Evolutionary conservation across 2,888 invertebrate species (phyloP).

Genomic region (Agelastica alni): DNA sequence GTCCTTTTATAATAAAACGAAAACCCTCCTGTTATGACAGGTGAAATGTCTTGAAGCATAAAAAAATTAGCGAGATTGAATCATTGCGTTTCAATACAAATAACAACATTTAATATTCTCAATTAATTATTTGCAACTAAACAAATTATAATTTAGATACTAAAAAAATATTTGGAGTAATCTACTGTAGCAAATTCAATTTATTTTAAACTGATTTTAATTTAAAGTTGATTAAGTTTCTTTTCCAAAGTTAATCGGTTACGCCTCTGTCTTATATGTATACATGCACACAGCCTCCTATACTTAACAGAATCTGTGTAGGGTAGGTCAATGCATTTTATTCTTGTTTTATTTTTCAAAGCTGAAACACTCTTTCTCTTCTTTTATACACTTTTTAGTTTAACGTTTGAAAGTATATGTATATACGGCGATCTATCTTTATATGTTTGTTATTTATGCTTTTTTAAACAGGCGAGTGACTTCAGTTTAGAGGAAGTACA

Average conservation of each 20-base stretch:
- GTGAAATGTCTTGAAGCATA: no score
- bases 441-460: constrained; percentile 52
- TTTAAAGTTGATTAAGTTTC: constrained; percentile 1
- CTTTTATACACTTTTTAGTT: constrained; percentile 54
- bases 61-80: no score
- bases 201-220: background rate
- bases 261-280: constrained; percentile 54
- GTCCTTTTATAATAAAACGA: no score
- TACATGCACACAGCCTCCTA: constrained; percentile 57
- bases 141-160: no score
- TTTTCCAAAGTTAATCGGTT: constrained; percentile 19
- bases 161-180: no score
- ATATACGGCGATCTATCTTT: constrained; percentile 41
- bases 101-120: no score
- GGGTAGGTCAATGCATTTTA: constrained; percentile 60
- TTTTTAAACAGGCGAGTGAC: no score
- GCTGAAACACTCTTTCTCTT: constrained; percentile 55
- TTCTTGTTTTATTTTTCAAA: constrained; percentile 57
- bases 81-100: no score
- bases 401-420: constrained; percentile 42
- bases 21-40: no score
- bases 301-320: constrained; percentile 58
- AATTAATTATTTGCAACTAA: no score
- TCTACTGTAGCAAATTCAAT: no score
- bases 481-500: no score